Conservation (phyloP, 2,113 vertebrate genomes). For the Lynx canadensis region DNA sequence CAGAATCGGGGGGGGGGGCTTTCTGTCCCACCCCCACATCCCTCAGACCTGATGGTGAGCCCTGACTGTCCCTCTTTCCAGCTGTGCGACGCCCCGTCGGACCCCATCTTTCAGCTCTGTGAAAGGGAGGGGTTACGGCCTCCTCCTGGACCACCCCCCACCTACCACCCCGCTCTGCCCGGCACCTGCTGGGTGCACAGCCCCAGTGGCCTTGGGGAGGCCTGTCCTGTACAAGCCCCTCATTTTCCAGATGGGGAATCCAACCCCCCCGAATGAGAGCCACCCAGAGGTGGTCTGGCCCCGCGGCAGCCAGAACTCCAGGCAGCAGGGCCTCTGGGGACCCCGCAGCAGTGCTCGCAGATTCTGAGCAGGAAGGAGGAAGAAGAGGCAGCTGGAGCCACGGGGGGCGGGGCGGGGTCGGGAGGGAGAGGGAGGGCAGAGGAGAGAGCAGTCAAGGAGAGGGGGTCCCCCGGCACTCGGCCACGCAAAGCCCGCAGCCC, state of each 20-base stretch:
- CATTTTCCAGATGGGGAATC: not conserved
- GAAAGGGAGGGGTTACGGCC: no score
- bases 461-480: not conserved
- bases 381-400: not conserved
- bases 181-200: fast-evolving
- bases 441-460: not conserved
- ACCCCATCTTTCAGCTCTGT: not conserved
- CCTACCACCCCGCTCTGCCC: not conserved
- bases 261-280: not conserved
- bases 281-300: not conserved
- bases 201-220: not conserved
- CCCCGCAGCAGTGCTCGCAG: fast-evolving
- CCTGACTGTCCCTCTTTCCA: not conserved
- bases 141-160: not conserved
- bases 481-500: not conserved
- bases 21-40: not conserved
- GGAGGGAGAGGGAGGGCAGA: no score
- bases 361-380: not conserved
- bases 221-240: not conserved
- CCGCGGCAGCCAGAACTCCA: not conserved
- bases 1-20: not conserved
- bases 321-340: not conserved
- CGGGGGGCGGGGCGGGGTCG: fast-evolving
- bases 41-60: not conserved
- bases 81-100: not conserved